Evolutionary conservation across 2,888 invertebrate genomes (phyloP).

Genomic region (Lycophotia porphyrea): DNA sequence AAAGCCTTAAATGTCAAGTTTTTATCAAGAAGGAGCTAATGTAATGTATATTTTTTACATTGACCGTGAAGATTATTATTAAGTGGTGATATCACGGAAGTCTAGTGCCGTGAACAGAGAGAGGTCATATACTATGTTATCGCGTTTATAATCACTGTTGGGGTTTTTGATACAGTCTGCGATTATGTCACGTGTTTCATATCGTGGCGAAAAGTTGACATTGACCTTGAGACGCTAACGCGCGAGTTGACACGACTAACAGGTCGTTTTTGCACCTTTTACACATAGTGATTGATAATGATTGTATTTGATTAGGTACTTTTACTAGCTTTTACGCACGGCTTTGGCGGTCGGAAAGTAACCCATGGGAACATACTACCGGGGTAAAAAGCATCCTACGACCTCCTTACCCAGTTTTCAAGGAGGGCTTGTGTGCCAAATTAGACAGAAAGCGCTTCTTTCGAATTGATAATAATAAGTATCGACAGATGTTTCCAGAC

Average conservation of each 20-base stretch:
- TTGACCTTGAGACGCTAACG: constrained; percentile 28
- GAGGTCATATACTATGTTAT: constrained; percentile 51
- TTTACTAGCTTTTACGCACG: neutral
- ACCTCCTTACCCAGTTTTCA: neutral
- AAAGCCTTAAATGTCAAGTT: constrained; percentile 30
- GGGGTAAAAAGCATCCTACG: neutral
- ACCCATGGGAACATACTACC: neutral
- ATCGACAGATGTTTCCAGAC: neutral
- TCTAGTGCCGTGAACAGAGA: constrained; percentile 28
- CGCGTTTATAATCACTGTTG: constrained; percentile 49
- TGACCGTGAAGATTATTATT: constrained; percentile 57
- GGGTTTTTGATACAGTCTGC: constrained; percentile 28
- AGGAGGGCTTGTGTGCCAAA: neutral
- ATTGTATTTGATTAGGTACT: neutral
- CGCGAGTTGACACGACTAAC: neutral
- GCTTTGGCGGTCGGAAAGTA: neutral
- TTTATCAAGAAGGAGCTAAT: constrained; percentile 32
- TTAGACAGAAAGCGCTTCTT: neutral
- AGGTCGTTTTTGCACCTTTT: constrained; percentile 11
- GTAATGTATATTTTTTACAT: constrained; percentile 22
- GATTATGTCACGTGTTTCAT: constrained; percentile 44
- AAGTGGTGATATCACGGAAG: constrained; percentile 57
- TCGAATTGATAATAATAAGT: neutral
- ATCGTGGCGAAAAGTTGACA: constrained; percentile 46
- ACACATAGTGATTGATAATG: neutral